These are phyloP conservation scores for Epistrophe eligans DNA, from an alignment of 2,888 invertebrate species.

Conservation along the genomic window DNA sequence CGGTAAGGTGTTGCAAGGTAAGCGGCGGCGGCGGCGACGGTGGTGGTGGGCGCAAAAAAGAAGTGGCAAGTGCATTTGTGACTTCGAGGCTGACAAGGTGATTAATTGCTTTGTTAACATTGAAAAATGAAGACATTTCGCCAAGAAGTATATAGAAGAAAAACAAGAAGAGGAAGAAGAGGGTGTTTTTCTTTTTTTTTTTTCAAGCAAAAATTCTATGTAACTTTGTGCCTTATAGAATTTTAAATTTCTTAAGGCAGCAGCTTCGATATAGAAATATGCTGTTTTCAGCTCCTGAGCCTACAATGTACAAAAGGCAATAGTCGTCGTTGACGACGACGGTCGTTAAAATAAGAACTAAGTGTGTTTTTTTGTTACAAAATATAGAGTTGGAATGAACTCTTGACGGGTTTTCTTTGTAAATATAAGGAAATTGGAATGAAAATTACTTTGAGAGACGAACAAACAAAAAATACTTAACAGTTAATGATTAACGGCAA, in stretches of 20 bases:
- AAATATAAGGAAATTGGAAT: constrained; percentile 47
- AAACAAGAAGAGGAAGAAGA: constrained; percentile 1
- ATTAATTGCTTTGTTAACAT: constrained; percentile 74
- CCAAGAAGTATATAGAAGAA: neutral
- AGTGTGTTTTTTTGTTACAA: constrained; percentile 7
- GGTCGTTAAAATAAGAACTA: constrained; percentile 22
- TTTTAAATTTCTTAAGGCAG: constrained; percentile 41
- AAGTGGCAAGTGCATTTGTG: constrained; percentile 51
- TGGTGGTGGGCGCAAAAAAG: constrained; percentile 5
- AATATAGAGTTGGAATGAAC: constrained; percentile 38
- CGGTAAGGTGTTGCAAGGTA: neutral
- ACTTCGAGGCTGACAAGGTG: constrained; percentile 54
- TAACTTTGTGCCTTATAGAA: constrained; percentile 41
- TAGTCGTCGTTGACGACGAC: neutral
- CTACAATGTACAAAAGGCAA: neutral
- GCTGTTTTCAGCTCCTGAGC: neutral
- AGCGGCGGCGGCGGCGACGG: neutral
- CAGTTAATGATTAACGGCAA: constrained; percentile 50
- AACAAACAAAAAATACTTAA: neutral
- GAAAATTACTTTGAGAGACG: constrained; percentile 13
- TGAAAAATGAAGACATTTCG: constrained; percentile 72
- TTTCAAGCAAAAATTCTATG: neutral
- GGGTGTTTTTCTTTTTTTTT: constrained; percentile 14
- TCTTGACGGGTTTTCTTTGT: constrained; percentile 33
- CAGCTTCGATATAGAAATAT: constrained; percentile 38